A percentile compares a stretch with the other conserved stretches of the same genome.
Conservation (phyloP, 2,113 vertebrate species). For the Cottus gobio region DNA sequence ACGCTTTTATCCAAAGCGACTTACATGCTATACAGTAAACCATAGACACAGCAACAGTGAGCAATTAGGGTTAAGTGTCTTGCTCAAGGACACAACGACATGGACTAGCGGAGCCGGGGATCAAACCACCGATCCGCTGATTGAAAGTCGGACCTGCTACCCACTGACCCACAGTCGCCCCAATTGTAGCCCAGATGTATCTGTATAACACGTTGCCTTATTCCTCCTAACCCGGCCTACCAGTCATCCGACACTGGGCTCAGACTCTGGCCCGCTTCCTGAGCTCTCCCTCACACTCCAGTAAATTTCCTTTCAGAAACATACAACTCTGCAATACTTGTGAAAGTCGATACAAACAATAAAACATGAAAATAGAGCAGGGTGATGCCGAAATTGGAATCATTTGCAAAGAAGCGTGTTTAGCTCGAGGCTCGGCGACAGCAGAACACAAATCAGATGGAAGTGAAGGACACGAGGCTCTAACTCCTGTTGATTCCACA, state of each 20-base stretch:
- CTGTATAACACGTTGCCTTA: constrained; percentile 22
- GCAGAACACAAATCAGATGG: too few species aligned
- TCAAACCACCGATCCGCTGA: too few species aligned
- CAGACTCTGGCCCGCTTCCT: neutral
- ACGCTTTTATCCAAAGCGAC: too few species aligned
- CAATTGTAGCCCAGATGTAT: too few species aligned
- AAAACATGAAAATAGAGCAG: neutral
- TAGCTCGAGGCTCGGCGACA: neutral
- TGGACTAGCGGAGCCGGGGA: too few species aligned
- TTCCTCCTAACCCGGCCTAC: constrained; percentile 3
- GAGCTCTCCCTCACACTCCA: neutral
- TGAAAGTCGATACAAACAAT: neutral
- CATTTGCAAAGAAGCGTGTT: neutral
- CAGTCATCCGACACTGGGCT: neutral
- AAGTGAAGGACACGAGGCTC: constrained; percentile 3
- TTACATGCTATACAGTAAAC: too few species aligned
- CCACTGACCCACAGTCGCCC: too few species aligned
- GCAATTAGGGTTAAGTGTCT: too few species aligned
- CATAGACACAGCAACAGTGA: too few species aligned
- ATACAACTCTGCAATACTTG: neutral
- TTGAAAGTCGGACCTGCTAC: too few species aligned
- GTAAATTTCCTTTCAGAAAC: constrained; percentile 32
- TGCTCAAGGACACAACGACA: too few species aligned
- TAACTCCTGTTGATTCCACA: constrained; percentile 17
- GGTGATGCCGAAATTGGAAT: neutral